A percentile compares a stretch with the other conserved stretches of the same genome.
These are phyloP conservation scores for Ametastegia equiseti DNA, from an alignment of 2,888 invertebrate species.

Conservation along the genomic window DNA sequence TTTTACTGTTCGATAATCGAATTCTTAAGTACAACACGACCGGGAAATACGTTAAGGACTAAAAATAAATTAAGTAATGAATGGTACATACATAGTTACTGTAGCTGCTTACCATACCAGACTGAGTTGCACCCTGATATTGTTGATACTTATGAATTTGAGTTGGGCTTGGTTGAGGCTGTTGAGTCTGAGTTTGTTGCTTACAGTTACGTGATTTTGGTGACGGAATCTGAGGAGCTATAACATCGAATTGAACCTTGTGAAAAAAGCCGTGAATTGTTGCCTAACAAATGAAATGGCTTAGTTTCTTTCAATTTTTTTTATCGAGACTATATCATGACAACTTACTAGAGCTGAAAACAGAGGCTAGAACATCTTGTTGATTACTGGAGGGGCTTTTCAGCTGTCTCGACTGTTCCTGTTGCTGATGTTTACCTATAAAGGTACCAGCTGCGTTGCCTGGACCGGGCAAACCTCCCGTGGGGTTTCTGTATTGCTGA, in stretches of 20 bases:
- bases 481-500: conserved; percentile 82
- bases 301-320: background rate
- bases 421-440: conserved; percentile 73
- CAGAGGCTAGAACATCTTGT: conserved; percentile 78
- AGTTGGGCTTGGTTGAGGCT: conserved; percentile 79
- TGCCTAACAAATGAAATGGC: conserved; percentile 8
- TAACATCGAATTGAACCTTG: conserved; percentile 53
- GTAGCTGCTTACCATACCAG: conserved; percentile 74
- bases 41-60: conserved; percentile 51
- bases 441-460: conserved; percentile 71
- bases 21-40: background rate
- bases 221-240: conserved; percentile 79
- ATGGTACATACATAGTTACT: conserved; percentile 75
- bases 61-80: conserved; percentile 59
- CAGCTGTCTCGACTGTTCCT: conserved; percentile 72
- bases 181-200: conserved; percentile 76
- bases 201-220: conserved; percentile 79
- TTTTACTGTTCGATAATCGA: background rate
- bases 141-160: conserved; percentile 79
- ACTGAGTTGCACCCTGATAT: conserved; percentile 77
- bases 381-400: conserved; percentile 74
- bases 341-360: conserved; percentile 78
- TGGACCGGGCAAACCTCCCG: conserved; percentile 73
- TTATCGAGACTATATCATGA: background rate
- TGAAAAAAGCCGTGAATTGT: background rate